Evolutionary conservation across 2,797 vertebrate species (phyloP).

Genomic region (Diplodus puntazzo): DNA sequence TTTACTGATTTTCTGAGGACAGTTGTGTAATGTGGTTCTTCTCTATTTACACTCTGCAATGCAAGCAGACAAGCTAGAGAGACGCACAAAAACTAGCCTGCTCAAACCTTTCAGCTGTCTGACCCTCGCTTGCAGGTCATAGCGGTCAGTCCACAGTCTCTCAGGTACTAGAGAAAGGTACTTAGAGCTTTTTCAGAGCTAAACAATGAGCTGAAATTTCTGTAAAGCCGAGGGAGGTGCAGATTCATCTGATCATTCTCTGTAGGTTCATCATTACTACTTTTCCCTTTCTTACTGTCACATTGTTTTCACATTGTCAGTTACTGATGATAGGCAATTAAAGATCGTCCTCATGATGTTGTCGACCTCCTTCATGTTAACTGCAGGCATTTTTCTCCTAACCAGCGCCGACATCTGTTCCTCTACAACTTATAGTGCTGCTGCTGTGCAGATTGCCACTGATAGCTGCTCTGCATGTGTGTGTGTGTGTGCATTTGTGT

Average conservation of each 20-base stretch:
- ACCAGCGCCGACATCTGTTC: neutral
- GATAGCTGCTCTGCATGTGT: constrained; percentile 24
- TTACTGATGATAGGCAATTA: too few species aligned
- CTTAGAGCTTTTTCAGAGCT: too few species aligned
- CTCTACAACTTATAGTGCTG: constrained; percentile 4
- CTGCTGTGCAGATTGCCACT: constrained; percentile 18
- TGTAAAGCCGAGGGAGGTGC: too few species aligned
- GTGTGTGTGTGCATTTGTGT: constrained; percentile 25
- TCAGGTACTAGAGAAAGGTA: too few species aligned
- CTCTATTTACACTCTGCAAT: neutral
- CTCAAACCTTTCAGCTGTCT: neutral
- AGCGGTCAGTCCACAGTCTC: too few species aligned
- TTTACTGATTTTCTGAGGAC: neutral
- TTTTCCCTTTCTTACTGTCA: too few species aligned
- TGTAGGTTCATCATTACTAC: too few species aligned
- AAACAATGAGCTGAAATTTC: too few species aligned
- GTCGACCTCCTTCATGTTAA: neutral
- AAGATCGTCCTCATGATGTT: too few species aligned
- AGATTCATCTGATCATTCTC: too few species aligned
- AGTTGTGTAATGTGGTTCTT: neutral
- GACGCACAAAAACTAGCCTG: neutral
- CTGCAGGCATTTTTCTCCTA: neutral
- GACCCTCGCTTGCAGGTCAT: too few species aligned
- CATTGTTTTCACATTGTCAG: too few species aligned
- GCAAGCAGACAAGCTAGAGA: neutral